Base-by-base conservation (phyloP, 2,888 invertebrate species). In the Trissolcus japonicus region DNA sequence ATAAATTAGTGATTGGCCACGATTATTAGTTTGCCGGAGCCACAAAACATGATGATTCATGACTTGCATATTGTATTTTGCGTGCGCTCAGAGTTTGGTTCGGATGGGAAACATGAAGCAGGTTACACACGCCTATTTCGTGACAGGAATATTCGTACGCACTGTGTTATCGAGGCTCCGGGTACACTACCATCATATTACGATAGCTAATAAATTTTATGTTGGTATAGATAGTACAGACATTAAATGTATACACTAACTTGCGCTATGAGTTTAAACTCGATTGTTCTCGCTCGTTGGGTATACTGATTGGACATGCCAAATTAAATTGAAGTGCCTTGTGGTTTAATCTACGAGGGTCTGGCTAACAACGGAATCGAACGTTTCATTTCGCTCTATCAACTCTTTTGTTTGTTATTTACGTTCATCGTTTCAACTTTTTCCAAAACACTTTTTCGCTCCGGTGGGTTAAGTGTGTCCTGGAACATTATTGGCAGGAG, bases 91-190 rank as follows among this genome's bases (percentile, higher is more conserved):
- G 68, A 82, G 85, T 83, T 85, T 84, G 84, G 82, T 83, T 81
- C 82, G 86, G 85, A 86, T 85, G 84, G 85, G 81, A 83, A 86
- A 87, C 86, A 86, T 82, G 86, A 80, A 83, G 80, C 82, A 80
- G 79, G 65, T 83, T 80, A 83, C 83, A 82, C 82, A 80, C 78
- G 79, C 82, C 79, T 74, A 68, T 60, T 75, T 71, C 69, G 81
- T 84, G 86, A 87, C 86, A 85, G 87, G 87, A 86, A 87, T 87
- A 88, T 86, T 87, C 86, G 86, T 87, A 85, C 84, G 84, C 82
- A 82, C 80, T 84, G 83, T 85, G 85, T 82, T 80, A 81, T 80
- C 82, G 80, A 79, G 71, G 68, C 78, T 81, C 80, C 82, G 82
- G 84, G 84, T 84, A 83, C 83, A 82, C 83, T 79, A 81, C 84